phyloP scores from a whole-genome alignment of 1,140 invertebrate species.

The Scaptomyza hsui region DNA sequence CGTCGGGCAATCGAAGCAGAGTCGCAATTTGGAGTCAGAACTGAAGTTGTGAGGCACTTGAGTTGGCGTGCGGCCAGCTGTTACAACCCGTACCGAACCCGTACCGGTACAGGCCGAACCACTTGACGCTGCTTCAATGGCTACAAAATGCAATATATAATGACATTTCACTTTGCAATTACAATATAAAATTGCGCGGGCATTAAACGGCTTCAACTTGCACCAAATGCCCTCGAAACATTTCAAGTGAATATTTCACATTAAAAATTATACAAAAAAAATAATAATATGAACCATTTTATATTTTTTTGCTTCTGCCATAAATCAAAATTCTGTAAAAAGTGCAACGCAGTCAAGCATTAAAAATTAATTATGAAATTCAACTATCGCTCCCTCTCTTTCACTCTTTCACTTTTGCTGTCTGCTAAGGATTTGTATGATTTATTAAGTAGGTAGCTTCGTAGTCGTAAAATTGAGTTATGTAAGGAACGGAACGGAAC shows the following conservation, averaged over 20 bases:
- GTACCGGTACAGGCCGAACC: slow-evolving; percentile 46
- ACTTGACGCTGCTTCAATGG: slow-evolving; percentile 81
- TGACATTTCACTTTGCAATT: slow-evolving; percentile 81
- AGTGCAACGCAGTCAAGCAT: slow-evolving; percentile 70
- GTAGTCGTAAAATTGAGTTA: slow-evolving; percentile 76
- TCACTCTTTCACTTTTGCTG: slow-evolving; percentile 15
- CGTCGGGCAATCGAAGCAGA: slow-evolving; percentile 35
- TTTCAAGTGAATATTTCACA: slow-evolving; percentile 69
- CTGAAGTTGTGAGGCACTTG: slow-evolving; percentile 62
- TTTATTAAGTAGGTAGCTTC: slow-evolving; percentile 67
- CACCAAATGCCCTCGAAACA: slow-evolving; percentile 71
- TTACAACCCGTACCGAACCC: slow-evolving; percentile 13
- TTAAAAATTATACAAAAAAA: slow-evolving; percentile 37
- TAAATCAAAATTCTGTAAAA: slow-evolving; percentile 71
- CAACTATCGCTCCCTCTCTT: slow-evolving; percentile 1
- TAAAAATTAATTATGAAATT: slow-evolving; percentile 81
- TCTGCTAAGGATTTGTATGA: slow-evolving; percentile 61
- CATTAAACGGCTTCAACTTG: slow-evolving; percentile 78
- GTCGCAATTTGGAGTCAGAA: slow-evolving; percentile 22
- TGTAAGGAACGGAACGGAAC: slow-evolving; percentile 54
- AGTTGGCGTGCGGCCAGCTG: slow-evolving; percentile 76
- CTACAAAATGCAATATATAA: slow-evolving; percentile 81
- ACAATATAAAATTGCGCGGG: slow-evolving; percentile 76
- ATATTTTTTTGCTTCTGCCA: slow-evolving; percentile 18
- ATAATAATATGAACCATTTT: slow-evolving; percentile 34